Percentiles rank a stretch among this genome's conserved stretches.
These are phyloP conservation scores for Melanophora roralis DNA, from an alignment of 2,888 invertebrate genomes.

Conservation along the genomic window DNA sequence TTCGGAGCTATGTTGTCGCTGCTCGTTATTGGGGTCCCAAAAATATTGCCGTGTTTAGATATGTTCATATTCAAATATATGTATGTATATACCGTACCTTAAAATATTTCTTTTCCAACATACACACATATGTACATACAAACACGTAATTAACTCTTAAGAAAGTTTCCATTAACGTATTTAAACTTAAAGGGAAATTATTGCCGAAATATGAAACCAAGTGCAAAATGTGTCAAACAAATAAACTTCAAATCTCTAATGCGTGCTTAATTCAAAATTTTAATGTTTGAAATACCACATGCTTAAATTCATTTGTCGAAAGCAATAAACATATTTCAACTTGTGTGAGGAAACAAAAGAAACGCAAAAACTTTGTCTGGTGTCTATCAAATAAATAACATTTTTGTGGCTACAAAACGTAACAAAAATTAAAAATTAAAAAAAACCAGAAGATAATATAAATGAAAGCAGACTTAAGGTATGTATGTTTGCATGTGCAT, in stretches of 20 bases:
- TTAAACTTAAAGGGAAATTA: too few species aligned
- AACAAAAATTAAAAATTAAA: too few species aligned
- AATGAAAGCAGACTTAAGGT: neutral
- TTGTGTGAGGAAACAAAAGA: neutral
- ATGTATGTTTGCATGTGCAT: too few species aligned
- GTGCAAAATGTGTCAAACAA: neutral
- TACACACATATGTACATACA: too few species aligned
- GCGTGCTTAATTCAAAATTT: neutral
- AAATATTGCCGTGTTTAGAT: too few species aligned
- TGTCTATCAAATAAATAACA: constrained; percentile 3
- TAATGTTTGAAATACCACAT: constrained; percentile 8
- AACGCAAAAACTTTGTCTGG: neutral
- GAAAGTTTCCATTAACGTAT: too few species aligned
- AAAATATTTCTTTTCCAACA: too few species aligned
- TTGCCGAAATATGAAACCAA: neutral
- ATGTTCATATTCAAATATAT: too few species aligned
- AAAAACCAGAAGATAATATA: neutral
- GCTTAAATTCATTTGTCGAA: neutral
- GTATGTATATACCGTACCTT: too few species aligned
- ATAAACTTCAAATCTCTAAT: neutral
- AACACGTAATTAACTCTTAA: too few species aligned
- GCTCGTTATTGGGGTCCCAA: too few species aligned
- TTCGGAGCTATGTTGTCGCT: too few species aligned
- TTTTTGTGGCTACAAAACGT: neutral
- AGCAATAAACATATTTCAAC: neutral